A percentile compares a stretch with the other conserved stretches of the same genome.
These are phyloP conservation scores for Petaurus breviceps DNA, from an alignment of 2,113 vertebrate genomes.

Conservation along the genomic window DNA sequence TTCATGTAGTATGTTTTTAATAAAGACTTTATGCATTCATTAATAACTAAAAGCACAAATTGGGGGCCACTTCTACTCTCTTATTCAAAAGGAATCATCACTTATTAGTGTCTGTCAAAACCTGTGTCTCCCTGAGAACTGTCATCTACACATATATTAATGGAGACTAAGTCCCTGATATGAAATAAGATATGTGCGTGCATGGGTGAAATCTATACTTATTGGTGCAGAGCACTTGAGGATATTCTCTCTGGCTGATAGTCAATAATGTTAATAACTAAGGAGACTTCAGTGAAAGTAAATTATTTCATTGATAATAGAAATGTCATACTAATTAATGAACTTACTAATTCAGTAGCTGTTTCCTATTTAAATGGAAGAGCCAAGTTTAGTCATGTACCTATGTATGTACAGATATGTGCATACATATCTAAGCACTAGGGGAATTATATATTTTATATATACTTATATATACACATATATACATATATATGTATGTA, in stretches of 20 bases:
- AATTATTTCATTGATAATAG: constrained; percentile 7
- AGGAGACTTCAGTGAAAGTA: constrained; percentile 34
- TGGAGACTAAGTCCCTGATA: not conserved
- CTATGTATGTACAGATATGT: not conserved
- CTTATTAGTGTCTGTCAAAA: constrained; percentile 39
- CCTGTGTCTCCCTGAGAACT: constrained; percentile 18
- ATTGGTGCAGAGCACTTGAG: not conserved
- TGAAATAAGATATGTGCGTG: not conserved
- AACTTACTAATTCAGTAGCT: not conserved
- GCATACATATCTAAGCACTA: not conserved
- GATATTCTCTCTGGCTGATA: not conserved
- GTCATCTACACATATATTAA: not conserved
- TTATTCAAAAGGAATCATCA: constrained; percentile 12
- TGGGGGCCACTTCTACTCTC: not conserved
- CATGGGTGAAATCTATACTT: not conserved
- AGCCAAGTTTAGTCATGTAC: not conserved
- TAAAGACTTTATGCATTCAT: not conserved
- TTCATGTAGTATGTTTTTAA: not conserved
- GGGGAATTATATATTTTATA: not conserved
- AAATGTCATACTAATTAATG: constrained; percentile 14
- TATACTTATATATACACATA: too few species aligned
- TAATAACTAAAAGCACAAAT: not conserved
- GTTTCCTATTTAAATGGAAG: not conserved
- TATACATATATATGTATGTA: too few species aligned
- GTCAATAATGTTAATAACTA: constrained; percentile 9